A percentile compares a stretch with the other conserved stretches of the same genome.
Evolutionary conservation across 2,888 invertebrate genomes (phyloP).

Genomic region (Acronicta aceris): DNA sequence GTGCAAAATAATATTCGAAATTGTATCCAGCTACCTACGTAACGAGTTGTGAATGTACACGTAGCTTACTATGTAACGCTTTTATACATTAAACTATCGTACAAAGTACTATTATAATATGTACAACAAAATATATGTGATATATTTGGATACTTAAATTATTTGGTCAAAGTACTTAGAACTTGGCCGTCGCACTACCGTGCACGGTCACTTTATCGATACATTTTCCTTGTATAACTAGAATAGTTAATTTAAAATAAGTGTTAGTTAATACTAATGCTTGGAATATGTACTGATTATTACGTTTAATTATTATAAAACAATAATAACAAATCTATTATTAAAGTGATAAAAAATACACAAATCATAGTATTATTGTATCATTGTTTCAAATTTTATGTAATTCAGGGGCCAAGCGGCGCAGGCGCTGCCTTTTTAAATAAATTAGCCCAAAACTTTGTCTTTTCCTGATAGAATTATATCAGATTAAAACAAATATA

Average conservation of each 20-base stretch:
- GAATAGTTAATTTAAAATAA: slow-evolving; percentile 45
- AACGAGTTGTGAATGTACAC: slow-evolving; percentile 57
- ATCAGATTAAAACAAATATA: slow-evolving; percentile 90
- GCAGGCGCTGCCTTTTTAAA: slow-evolving; percentile 83
- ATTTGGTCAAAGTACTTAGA: slow-evolving; percentile 54
- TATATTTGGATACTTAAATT: slow-evolving; percentile 55
- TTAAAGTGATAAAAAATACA: slow-evolving; percentile 47
- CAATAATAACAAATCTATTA: slow-evolving; percentile 34
- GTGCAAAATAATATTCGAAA: slow-evolving; percentile 41
- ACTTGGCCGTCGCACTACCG: slow-evolving; percentile 34
- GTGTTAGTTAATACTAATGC: slow-evolving; percentile 55
- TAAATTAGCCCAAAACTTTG: slow-evolving; percentile 89
- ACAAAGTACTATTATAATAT: slow-evolving; percentile 46
- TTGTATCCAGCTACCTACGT: slow-evolving; percentile 55
- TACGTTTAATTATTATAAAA: slow-evolving; percentile 43
- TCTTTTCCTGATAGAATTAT: slow-evolving; percentile 89
- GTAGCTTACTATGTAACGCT: slow-evolving; percentile 47
- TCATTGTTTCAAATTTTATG: slow-evolving; percentile 29
- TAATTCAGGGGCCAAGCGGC: slow-evolving; percentile 70
- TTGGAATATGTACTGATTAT: slow-evolving; percentile 52
- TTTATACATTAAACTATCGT: slow-evolving; percentile 41
- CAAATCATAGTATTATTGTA: slow-evolving; percentile 46
- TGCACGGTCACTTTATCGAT: slow-evolving; percentile 30
- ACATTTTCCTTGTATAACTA: slow-evolving; percentile 36
- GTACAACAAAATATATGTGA: slow-evolving; percentile 47